A percentile compares a stretch with the other conserved stretches of the same genome.
Conservation (phyloP, 2,888 invertebrate species). For the Archips xylosteana region DNA sequence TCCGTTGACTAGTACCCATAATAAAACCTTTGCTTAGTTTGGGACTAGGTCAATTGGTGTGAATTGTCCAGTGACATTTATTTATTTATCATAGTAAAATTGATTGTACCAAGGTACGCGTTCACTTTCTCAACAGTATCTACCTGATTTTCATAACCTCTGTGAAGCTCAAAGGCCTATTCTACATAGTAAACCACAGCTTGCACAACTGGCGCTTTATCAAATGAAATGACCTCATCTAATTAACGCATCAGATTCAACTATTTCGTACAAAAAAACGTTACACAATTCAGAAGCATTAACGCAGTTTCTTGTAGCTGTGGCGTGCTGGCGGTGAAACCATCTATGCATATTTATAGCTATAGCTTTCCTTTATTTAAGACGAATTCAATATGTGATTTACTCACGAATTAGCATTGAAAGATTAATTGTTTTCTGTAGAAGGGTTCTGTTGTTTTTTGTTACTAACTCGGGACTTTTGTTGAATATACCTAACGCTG, state of each 20-base stretch:
- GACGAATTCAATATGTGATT: slow-evolving; percentile 47
- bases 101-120: too few relatives aligned
- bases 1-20: too few relatives aligned
- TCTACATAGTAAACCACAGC: not conserved
- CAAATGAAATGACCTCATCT: slow-evolving; percentile 28
- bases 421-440: slow-evolving; percentile 5
- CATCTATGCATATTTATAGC: slow-evolving; percentile 76
- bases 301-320: slow-evolving; percentile 31
- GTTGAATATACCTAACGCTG: too few relatives aligned
- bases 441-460: not conserved
- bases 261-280: slow-evolving; percentile 36
- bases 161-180: not conserved
- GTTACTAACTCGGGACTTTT: too few relatives aligned
- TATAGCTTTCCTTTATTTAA: slow-evolving; percentile 69
- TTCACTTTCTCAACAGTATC: not conserved
- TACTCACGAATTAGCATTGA: slow-evolving; percentile 33
- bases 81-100: too few relatives aligned
- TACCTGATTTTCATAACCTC: not conserved
- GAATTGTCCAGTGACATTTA: too few relatives aligned
- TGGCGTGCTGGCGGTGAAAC: slow-evolving; percentile 78
- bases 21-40: too few relatives aligned
- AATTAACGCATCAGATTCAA: slow-evolving; percentile 28
- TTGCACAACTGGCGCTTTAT: slow-evolving; percentile 19
- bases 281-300: slow-evolving; percentile 30
- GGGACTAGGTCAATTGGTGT: too few relatives aligned